Conservation (phyloP, 2,888 invertebrate species). For the Apodemia mormo region DNA sequence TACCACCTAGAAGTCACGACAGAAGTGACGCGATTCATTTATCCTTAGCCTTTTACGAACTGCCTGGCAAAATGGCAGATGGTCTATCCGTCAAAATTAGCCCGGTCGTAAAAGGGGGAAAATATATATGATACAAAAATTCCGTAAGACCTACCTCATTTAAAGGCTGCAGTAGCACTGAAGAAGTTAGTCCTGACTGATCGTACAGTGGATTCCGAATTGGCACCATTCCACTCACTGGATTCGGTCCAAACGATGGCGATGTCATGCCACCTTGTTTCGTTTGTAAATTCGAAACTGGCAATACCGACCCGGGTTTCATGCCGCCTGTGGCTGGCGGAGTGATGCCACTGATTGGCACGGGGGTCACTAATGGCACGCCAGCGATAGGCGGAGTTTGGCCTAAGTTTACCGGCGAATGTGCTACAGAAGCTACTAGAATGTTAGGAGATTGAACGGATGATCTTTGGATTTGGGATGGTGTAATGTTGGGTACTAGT, state of each 20-base stretch:
- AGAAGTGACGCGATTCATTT: no score
- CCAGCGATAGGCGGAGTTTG: slow-evolving; percentile 47
- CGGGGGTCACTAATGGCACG: slow-evolving; percentile 53
- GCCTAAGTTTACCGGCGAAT: slow-evolving; percentile 52
- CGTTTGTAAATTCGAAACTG: slow-evolving; percentile 10
- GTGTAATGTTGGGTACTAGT: slow-evolving; percentile 26
- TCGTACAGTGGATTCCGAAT: slow-evolving; percentile 70
- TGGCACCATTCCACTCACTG: slow-evolving; percentile 65
- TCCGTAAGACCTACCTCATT: slow-evolving; percentile 59
- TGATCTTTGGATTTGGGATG: slow-evolving; percentile 40
- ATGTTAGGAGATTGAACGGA: slow-evolving; percentile 43
- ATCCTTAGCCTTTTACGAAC: no score
- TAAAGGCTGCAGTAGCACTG: slow-evolving; percentile 68
- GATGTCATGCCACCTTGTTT: slow-evolving; percentile 21
- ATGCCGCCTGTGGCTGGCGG: slow-evolving; percentile 1
- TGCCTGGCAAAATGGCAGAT: no score
- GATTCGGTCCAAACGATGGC: slow-evolving; percentile 25
- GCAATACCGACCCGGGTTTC: slow-evolving; percentile 26
- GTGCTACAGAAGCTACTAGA: slow-evolving; percentile 36
- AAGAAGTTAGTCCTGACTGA: slow-evolving; percentile 65
- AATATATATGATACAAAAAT: no score
- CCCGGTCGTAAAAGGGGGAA: no score
- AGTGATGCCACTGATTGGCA: slow-evolving; percentile 42
- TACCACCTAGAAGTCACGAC: no score
- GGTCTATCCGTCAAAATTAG: no score